Conservation (phyloP, 2,797 vertebrate genomes). For the Sebastes aleutianus region DNA sequence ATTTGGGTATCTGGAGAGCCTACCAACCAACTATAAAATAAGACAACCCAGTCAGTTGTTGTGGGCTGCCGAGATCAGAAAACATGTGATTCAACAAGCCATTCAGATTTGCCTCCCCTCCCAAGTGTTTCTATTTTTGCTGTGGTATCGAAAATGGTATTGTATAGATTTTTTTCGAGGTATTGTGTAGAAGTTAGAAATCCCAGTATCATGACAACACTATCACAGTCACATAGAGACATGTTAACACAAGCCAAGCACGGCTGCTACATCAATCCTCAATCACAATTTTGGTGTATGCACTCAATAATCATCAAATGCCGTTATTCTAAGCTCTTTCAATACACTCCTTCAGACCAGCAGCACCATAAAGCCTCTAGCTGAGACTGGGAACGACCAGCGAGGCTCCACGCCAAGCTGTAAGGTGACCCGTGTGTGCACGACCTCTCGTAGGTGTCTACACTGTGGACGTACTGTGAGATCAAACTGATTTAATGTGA, state of each 20-base stretch:
- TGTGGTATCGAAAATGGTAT: no score
- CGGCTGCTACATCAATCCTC: not conserved
- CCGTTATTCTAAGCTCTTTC: not conserved
- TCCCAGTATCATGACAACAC: no score
- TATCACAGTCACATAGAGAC: not conserved
- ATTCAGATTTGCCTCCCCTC: no score
- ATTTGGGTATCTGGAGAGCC: no score
- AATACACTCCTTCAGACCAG: not conserved
- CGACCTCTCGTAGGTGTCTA: slow-evolving; percentile 15
- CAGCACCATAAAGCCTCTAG: not conserved
- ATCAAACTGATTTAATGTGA: slow-evolving; percentile 44
- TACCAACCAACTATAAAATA: no score
- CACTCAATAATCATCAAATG: not conserved
- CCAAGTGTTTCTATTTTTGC: no score
- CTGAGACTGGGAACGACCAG: not conserved
- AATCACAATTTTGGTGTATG: not conserved
- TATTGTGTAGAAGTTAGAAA: no score
- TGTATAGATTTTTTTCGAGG: no score
- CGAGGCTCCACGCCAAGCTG: slow-evolving; percentile 1
- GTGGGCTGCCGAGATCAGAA: no score
- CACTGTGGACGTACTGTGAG: not conserved
- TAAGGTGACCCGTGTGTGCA: slow-evolving; percentile 3
- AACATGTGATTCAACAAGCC: no score
- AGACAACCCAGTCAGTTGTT: no score
- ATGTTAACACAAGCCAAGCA: not conserved